phyloP scores from a whole-genome alignment of 2,888 invertebrate species.

The Pollenia angustigena region DNA sequence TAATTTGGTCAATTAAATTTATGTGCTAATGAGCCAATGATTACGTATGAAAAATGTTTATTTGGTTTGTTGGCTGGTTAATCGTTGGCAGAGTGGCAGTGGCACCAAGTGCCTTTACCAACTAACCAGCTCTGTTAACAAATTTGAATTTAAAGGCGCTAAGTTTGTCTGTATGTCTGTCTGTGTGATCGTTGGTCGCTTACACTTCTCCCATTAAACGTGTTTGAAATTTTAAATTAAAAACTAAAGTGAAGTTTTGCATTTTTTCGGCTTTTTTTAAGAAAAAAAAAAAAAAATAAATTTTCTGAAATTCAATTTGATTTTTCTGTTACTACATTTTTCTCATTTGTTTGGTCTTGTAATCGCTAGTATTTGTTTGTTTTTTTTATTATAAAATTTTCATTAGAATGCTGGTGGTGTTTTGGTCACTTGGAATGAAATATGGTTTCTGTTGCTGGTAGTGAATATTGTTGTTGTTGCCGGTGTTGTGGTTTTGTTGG shows the following conservation, averaged over 20 bases:
- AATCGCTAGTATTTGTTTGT: slow-evolving; percentile 12
- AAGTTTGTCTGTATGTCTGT: slow-evolving; percentile 25
- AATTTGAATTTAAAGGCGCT: slow-evolving; percentile 60
- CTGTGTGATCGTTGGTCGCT: slow-evolving; percentile 19
- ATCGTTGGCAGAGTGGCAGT: slow-evolving; percentile 34
- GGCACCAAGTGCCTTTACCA: slow-evolving; percentile 26
- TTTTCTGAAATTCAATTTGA: slow-evolving; percentile 57
- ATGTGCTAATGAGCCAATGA: slow-evolving; percentile 79
- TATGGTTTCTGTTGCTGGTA: neutral
- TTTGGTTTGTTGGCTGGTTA: slow-evolving; percentile 46
- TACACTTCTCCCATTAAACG: slow-evolving; percentile 58
- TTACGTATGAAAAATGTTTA: slow-evolving; percentile 76
- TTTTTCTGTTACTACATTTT: slow-evolving; percentile 39
- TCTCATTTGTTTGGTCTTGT: neutral
- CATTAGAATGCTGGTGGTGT: slow-evolving; percentile 70
- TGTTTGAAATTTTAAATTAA: slow-evolving; percentile 55
- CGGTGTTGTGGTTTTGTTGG: slow-evolving; percentile 13
- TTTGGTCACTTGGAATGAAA: slow-evolving; percentile 46
- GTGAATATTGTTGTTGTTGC: neutral
- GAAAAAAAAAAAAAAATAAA: slow-evolving; percentile 55
- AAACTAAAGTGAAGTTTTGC: slow-evolving; percentile 11
- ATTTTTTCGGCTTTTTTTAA: neutral
- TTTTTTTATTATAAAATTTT: slow-evolving; percentile 29
- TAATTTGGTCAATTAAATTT: slow-evolving; percentile 81
- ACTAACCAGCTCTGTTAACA: slow-evolving; percentile 19